phyloP scores from a whole-genome alignment of 1,140 invertebrate species.

The Achatina immaculata region DNA sequence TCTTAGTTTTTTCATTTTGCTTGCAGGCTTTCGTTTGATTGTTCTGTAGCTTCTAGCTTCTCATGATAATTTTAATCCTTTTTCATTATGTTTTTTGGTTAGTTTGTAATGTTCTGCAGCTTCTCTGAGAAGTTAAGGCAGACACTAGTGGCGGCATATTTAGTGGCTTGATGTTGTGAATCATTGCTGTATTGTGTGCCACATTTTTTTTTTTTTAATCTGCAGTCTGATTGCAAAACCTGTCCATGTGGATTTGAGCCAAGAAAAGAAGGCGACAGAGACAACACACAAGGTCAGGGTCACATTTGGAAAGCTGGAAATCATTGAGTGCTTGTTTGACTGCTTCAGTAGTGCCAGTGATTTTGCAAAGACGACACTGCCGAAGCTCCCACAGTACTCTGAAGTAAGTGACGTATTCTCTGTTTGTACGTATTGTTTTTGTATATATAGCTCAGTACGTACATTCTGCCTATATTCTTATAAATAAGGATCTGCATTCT shows the following conservation, averaged over 20 bases:
- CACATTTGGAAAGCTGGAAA: conserved; percentile 31
- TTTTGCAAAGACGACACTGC: conserved; percentile 28
- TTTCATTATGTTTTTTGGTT: no score
- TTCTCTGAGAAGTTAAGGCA: no score
- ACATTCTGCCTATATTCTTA: no score
- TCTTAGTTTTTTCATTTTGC: no score
- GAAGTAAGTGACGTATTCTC: conserved; percentile 22
- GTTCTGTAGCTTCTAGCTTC: no score
- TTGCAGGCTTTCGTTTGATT: no score
- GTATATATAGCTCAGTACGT: no score
- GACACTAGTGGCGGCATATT: no score
- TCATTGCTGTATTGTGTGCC: no score
- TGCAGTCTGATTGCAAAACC: conserved; percentile 29
- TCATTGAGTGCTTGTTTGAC: conserved; percentile 35
- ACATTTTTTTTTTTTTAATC: background rate
- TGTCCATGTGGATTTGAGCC: background rate
- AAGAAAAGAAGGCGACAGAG: conserved; percentile 20
- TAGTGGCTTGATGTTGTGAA: no score
- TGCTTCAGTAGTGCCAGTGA: conserved; percentile 11
- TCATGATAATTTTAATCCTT: no score
- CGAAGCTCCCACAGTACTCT: conserved; percentile 34
- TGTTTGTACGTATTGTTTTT: background rate
- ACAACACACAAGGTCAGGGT: conserved; percentile 13
- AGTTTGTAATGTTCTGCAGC: no score
- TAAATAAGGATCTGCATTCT: conserved; percentile 1